These are phyloP conservation scores for Platerodrilus igneus DNA, from an alignment of 2,888 invertebrate genomes.

Conservation along the genomic window DNA sequence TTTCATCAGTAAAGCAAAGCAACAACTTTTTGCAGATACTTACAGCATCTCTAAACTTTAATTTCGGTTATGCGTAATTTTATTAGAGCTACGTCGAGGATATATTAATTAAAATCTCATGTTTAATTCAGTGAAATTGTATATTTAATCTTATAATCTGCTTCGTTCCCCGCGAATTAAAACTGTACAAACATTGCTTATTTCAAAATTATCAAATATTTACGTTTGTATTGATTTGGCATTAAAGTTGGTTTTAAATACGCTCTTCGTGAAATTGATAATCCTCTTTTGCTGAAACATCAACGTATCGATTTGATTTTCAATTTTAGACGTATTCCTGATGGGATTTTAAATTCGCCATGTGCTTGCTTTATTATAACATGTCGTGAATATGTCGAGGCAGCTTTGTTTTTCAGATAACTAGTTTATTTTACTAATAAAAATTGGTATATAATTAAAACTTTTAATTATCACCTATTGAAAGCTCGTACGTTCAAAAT, in stretches of 20 bases:
- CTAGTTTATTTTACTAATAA: too few relatives aligned
- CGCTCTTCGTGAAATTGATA: conserved; percentile 14
- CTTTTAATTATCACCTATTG: too few relatives aligned
- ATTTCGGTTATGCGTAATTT: conserved; percentile 42
- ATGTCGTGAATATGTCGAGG: too few relatives aligned
- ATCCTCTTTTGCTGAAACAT: conserved; percentile 8
- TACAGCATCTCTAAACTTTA: conserved; percentile 39
- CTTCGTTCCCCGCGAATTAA: conserved; percentile 46
- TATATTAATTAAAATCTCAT: conserved; percentile 50
- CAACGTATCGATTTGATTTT: too few relatives aligned
- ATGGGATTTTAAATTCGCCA: too few relatives aligned
- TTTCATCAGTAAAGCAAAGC: conserved; percentile 23
- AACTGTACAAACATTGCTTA: conserved; percentile 46
- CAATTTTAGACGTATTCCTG: too few relatives aligned
- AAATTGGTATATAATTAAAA: too few relatives aligned
- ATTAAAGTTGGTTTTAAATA: conserved; percentile 24
- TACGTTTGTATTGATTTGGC: conserved; percentile 37
- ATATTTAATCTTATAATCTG: conserved; percentile 49
- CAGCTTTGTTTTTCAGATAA: too few relatives aligned
- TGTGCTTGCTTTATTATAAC: too few relatives aligned
- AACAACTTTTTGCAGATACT: conserved; percentile 30
- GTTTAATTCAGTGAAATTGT: conserved; percentile 48
- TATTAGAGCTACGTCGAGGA: conserved; percentile 41
- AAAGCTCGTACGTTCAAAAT: too few relatives aligned
- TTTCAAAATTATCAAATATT: conserved; percentile 43